Conservation (phyloP, 2,113 vertebrate genomes). For the Clarias magur region DNA sequence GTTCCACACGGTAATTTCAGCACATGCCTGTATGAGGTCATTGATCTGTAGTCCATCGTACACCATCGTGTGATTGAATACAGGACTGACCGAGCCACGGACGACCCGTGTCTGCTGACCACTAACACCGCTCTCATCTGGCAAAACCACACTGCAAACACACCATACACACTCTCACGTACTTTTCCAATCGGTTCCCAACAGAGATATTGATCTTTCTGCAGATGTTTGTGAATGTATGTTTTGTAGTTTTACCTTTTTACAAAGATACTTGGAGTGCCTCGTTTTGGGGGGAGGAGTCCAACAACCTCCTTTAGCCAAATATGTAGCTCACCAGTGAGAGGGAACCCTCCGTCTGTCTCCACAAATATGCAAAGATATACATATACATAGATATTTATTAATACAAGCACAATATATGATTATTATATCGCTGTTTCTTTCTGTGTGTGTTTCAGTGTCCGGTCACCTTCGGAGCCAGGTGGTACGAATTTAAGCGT, state of each 20-base stretch:
- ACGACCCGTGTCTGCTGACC: constrained; percentile 87
- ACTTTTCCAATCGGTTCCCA: background rate
- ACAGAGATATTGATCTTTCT: background rate
- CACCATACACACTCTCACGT: background rate
- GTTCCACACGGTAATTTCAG: constrained; percentile 90
- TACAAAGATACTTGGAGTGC: constrained; percentile 79
- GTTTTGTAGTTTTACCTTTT: constrained; percentile 81
- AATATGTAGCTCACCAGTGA: constrained; percentile 91
- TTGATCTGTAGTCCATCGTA: constrained; percentile 88
- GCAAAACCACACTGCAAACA: constrained; percentile 83
- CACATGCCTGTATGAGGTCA: constrained; percentile 88
- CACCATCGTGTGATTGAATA: constrained; percentile 98
- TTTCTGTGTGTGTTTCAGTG: constrained; percentile 13
- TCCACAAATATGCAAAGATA: constrained; percentile 11
- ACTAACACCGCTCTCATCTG: constrained; percentile 84
- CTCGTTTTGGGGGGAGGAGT: constrained; percentile 80
- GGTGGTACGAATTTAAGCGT: constrained; percentile 85
- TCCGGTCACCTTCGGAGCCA: constrained; percentile 63
- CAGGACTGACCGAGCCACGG: constrained; percentile 80
- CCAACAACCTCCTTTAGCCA: constrained; percentile 89
- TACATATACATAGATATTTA: constrained; percentile 30
- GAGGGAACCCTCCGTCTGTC: constrained; percentile 78
- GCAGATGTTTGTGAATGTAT: background rate
- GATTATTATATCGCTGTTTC: background rate
- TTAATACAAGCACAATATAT: constrained; percentile 45